Evolutionary conservation across 1,140 invertebrate genomes (phyloP).

Genomic region (Polypedilum vanderplanki): DNA sequence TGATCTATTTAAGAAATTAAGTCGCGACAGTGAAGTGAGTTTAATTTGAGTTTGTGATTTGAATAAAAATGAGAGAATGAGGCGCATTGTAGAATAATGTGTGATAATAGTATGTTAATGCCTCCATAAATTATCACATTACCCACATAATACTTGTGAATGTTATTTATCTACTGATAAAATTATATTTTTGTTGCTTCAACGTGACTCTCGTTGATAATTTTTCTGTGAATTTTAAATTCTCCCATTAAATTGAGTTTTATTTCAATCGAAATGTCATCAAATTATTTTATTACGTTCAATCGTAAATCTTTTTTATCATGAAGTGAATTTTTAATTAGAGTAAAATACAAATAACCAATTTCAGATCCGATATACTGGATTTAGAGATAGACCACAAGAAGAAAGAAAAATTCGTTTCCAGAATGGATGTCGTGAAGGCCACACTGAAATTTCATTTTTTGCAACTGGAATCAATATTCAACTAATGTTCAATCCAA

Average conservation of each 20-base stretch:
- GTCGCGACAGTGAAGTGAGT: conserved; percentile 83
- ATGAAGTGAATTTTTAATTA: not conserved
- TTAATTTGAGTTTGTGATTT: not conserved
- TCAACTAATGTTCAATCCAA: conserved; percentile 72
- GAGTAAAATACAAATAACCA: conserved; percentile 22
- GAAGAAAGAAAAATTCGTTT: conserved; percentile 90
- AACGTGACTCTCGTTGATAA: not conserved
- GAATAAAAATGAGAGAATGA: too few relatives aligned
- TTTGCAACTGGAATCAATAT: conserved; percentile 89
- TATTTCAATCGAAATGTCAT: not conserved
- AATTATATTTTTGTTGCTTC: not conserved
- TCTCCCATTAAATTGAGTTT: not conserved
- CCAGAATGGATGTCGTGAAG: conserved; percentile 86
- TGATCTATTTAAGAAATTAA: conserved; percentile 86
- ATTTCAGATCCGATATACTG: conserved; percentile 83
- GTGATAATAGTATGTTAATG: too few relatives aligned
- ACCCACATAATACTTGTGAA: not conserved
- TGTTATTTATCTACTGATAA: not conserved
- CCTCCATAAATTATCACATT: too few relatives aligned
- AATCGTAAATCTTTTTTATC: not conserved
- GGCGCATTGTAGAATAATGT: too few relatives aligned
- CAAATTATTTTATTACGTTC: not conserved
- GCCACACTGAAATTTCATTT: conserved; percentile 90
- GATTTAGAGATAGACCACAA: conserved; percentile 81
- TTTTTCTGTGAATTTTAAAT: not conserved